phyloP scores from a whole-genome alignment of 1,140 invertebrate genomes.

The Drosophila punjabiensis region DNA sequence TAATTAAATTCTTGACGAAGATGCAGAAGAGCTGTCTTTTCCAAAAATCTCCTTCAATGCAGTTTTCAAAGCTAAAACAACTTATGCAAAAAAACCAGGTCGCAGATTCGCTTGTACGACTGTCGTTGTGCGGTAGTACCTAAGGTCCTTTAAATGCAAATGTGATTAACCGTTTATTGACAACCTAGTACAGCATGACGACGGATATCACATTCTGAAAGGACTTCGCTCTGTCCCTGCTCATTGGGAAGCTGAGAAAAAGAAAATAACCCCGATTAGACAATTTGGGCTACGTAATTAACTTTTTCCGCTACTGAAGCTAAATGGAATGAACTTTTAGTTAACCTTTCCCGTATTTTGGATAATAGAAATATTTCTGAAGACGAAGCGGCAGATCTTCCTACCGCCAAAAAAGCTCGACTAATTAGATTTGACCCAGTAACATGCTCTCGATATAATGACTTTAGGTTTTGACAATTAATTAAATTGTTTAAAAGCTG shows the following conservation, averaged over 20 bases:
- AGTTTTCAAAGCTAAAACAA: not conserved
- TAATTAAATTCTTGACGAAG: not conserved
- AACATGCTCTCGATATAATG: not conserved
- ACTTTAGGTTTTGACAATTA: not conserved
- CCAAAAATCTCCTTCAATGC: not conserved
- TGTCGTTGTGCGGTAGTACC: not conserved
- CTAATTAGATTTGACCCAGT: not conserved
- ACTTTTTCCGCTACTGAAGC: not conserved
- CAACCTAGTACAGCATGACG: not conserved
- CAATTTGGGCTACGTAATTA: not conserved
- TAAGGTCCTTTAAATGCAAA: not conserved
- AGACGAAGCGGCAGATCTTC: not conserved
- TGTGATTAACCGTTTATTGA: not conserved
- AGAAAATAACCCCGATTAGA: not conserved
- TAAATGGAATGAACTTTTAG: not conserved
- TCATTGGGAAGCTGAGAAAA: not conserved
- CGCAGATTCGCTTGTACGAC: not conserved
- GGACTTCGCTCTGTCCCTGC: not conserved
- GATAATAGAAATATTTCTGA: not conserved
- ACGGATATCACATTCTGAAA: not conserved
- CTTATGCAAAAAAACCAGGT: not conserved
- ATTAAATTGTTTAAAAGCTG: constrained; percentile 5
- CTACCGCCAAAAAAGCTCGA: not conserved
- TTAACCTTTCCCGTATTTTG: not conserved
- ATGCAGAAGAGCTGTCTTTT: not conserved